These are phyloP conservation scores for Drosophila neoperkinsi DNA, from an alignment of 2,888 invertebrate genomes.

Conservation along the genomic window DNA sequence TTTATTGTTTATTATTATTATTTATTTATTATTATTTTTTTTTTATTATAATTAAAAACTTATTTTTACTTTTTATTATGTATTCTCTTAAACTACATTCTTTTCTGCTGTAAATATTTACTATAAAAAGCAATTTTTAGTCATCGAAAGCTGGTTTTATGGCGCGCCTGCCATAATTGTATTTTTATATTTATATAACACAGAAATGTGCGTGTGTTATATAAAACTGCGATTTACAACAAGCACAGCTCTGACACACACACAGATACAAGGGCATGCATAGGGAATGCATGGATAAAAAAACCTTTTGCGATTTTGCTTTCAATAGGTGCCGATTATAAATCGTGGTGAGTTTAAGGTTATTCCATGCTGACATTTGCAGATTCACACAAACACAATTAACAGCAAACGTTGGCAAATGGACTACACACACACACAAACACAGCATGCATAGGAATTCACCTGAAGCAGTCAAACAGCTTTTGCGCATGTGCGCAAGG, in stretches of 20 bases:
- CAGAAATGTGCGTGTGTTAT: background rate
- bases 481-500: conserved; percentile 32
- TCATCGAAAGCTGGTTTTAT: background rate
- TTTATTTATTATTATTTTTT: too few species aligned
- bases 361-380: conserved; percentile 26
- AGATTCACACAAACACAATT: conserved; percentile 3
- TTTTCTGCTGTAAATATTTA: background rate
- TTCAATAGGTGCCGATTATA: background rate
- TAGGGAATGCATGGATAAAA: background rate
- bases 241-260: background rate
- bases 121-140: background rate
- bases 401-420: conserved; percentile 9
- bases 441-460: background rate
- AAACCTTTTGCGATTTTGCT: background rate
- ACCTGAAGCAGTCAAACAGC: conserved; percentile 65
- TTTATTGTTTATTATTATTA: too few species aligned
- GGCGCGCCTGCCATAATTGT: background rate
- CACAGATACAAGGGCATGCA: too few species aligned
- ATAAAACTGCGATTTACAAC: background rate
- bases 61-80: background rate
- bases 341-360: conserved; percentile 10
- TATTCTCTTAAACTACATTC: background rate
- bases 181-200: background rate
- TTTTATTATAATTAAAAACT: background rate
- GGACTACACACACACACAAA: background rate